Base-by-base conservation (phyloP, 2,113 vertebrate genomes). In the Amazona vittata region DNA sequence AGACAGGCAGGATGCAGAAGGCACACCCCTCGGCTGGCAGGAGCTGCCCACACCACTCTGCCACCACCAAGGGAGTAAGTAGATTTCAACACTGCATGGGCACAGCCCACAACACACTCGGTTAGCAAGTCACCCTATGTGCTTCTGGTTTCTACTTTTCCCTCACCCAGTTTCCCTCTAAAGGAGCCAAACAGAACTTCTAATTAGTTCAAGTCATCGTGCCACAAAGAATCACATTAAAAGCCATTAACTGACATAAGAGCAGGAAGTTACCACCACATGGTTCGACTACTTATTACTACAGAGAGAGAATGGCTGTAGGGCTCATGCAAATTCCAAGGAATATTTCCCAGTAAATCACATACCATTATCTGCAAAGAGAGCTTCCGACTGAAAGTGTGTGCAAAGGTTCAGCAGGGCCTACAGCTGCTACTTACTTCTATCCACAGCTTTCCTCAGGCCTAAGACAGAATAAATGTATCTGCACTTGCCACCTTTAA, bases 71-170 rank as follows among this genome's bases (percentile, higher is more conserved):
- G 33, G 24, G 14, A 70, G 80, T 6, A 52, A 70, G 80, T 4
- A 57, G 65, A 57, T 94, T 92, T 89, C 90, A 86, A 47, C 68
- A 96, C 17, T 28, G 19, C 8, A 2, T 8, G 19, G 73, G 55
- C 77, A 79, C 47, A 82, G 76, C 73, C 43, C 80, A 83, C 55
- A 82, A 26, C 71, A 68, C 69, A 12, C n/a, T 6, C n/a, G 28
- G 44, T 63, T 77, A 90, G 49, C 28, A 31, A 71, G 69, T 53
- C 5, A 0, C 28, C 49, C 31, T 53, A 19, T 76, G 62, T 78
- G 67, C 81, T 94, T 85, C 87, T 89, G n/a, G 78, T 85, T 95
- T 87, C 67, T 75, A 46, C 77, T 91, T 94, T 93, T 89, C 70
- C 77, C 63, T 94, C 74, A 68, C 12, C 35, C 65, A 43, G 53